phyloP scores from a whole-genome alignment of 2,113 vertebrate genomes.

The Indri indri region DNA sequence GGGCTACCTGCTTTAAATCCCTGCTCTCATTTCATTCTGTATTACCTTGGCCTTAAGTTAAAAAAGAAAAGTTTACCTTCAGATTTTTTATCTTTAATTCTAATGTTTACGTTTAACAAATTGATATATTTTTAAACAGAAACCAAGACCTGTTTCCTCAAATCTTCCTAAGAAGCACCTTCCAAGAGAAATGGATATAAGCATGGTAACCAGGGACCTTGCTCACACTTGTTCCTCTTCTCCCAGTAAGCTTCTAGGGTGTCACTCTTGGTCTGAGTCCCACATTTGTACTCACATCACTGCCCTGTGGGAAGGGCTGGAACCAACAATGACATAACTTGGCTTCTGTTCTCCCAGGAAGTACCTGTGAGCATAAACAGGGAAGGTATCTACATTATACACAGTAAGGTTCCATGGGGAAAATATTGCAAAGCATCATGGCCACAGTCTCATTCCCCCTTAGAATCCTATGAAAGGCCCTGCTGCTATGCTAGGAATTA shows the following conservation, averaged over 20 bases:
- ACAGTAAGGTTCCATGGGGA: not conserved
- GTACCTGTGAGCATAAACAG: not conserved
- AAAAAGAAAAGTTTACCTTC: not conserved
- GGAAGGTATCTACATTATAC: not conserved
- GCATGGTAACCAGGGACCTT: not conserved
- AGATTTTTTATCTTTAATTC: not conserved
- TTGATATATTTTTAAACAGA: slow-evolving; percentile 19
- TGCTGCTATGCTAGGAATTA: not conserved
- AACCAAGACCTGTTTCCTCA: not conserved
- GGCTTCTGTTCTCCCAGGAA: not conserved
- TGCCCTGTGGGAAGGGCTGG: not conserved
- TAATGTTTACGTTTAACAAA: not conserved
- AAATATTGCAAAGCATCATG: not conserved
- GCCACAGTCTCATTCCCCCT: not conserved
- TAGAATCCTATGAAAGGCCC: not conserved
- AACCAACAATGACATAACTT: not conserved
- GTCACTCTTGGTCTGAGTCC: not conserved
- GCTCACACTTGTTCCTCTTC: not conserved
- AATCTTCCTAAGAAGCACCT: not conserved
- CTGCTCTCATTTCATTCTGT: not conserved
- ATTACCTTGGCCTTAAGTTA: not conserved
- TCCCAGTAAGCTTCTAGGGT: not conserved
- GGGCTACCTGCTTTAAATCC: not conserved
- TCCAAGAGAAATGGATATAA: not conserved
- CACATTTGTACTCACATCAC: not conserved